These are phyloP conservation scores for Tenthredo mesomela DNA, from an alignment of 2,888 invertebrate species.

Conservation along the genomic window DNA sequence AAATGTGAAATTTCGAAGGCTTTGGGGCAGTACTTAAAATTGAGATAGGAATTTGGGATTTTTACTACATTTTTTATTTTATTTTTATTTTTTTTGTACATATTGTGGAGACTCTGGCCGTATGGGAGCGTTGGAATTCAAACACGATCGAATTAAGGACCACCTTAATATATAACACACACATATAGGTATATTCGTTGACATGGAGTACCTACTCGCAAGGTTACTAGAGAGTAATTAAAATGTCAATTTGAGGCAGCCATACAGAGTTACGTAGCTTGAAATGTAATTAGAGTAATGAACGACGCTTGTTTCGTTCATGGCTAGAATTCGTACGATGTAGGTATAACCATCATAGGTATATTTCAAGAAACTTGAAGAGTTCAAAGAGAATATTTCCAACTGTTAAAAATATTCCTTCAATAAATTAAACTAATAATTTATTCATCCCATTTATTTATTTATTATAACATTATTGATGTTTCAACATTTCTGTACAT, in stretches of 20 bases:
- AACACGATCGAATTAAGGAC: too few species aligned
- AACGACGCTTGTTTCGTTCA: constrained; percentile 11
- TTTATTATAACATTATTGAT: neutral
- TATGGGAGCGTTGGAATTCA: too few species aligned
- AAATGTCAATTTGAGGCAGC: constrained; percentile 19
- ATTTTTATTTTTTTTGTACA: too few species aligned
- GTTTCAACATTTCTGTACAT: neutral
- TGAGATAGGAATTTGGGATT: too few species aligned
- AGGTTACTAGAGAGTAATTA: constrained; percentile 39
- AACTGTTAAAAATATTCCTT: neutral
- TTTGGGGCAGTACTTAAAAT: too few species aligned
- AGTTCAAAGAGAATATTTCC: neutral
- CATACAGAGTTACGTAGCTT: constrained; percentile 6
- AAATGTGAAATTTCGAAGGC: too few species aligned
- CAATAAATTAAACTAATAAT: neutral
- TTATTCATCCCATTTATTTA: neutral
- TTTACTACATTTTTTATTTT: too few species aligned
- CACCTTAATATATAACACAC: neutral
- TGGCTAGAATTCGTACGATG: neutral
- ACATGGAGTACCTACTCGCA: neutral
- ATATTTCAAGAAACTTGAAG: neutral
- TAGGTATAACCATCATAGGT: neutral
- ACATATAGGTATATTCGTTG: neutral
- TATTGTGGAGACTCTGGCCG: too few species aligned
- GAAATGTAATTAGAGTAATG: constrained; percentile 27